A percentile compares a stretch with the other conserved stretches of the same genome.
phyloP scores from a whole-genome alignment of 2,113 vertebrate genomes.

The Mohoua ochrocephala region DNA sequence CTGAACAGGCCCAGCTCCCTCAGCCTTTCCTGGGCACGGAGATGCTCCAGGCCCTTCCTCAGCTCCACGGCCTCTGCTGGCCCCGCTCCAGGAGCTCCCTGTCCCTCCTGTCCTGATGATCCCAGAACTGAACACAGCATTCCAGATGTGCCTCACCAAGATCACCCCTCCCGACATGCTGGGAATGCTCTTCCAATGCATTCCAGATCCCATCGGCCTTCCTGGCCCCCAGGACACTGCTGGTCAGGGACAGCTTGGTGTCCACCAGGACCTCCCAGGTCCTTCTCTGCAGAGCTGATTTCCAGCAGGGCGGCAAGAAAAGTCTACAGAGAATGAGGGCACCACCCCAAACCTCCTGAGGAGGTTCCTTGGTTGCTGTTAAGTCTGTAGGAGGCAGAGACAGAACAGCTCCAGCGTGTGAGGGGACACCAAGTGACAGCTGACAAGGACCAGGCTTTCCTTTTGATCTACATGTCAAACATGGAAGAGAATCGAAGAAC shows the following conservation, averaged over 20 bases:
- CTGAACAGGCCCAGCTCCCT: neutral
- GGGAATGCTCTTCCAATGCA: neutral
- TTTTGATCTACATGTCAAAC: neutral
- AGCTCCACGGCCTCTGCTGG: accelerated
- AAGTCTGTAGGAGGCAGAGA: neutral
- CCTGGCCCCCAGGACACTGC: neutral
- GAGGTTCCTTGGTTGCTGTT: neutral
- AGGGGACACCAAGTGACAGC: neutral
- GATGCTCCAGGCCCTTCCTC: neutral
- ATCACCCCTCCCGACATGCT: neutral
- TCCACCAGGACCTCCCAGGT: neutral
- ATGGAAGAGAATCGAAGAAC: neutral
- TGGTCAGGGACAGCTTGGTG: neutral
- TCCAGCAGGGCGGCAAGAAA: neutral
- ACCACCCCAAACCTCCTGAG: neutral
- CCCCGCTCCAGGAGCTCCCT: neutral
- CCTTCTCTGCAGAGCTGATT: neutral
- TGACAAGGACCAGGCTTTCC: neutral
- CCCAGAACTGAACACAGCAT: neutral
- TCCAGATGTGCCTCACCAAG: neutral
- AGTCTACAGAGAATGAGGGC: neutral
- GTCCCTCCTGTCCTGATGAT: neutral
- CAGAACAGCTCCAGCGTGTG: neutral
- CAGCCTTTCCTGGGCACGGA: neutral
- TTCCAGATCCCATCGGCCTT: too few relatives aligned